Percentiles rank a stretch among this genome's conserved stretches.
These are phyloP conservation scores for Pogonognathellus flavescens DNA, from an alignment of 1,140 invertebrate genomes.

Conservation along the genomic window DNA sequence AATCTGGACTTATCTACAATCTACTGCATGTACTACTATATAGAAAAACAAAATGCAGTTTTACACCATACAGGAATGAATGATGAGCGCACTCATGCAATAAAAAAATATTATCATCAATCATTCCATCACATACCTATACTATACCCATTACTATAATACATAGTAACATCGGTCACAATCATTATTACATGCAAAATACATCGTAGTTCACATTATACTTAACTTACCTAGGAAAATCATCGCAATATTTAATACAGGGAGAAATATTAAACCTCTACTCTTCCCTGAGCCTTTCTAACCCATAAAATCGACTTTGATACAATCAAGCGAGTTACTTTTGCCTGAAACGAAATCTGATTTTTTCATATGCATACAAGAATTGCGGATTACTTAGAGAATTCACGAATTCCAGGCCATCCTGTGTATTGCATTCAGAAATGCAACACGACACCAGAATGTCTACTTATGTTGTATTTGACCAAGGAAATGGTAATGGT, in stretches of 20 bases:
- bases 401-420: too few species aligned
- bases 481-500: too few species aligned
- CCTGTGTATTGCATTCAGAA: too few species aligned
- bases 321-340: not conserved
- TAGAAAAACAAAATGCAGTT: too few species aligned
- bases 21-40: too few species aligned
- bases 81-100: slow-evolving; percentile 28
- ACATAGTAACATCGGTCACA: slow-evolving; percentile 18
- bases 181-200: slow-evolving; percentile 6
- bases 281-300: not conserved
- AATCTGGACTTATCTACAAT: too few species aligned
- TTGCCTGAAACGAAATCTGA: not conserved
- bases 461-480: too few species aligned
- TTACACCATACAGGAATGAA: not conserved
- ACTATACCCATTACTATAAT: too few species aligned
- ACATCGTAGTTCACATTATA: not conserved
- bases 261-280: not conserved
- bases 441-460: too few species aligned
- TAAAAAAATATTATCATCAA: slow-evolving; percentile 14
- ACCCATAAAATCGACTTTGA: not conserved
- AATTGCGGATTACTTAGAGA: too few species aligned
- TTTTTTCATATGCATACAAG: not conserved
- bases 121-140: slow-evolving; percentile 26
- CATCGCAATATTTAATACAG: not conserved
- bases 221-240: not conserved